Conservation (phyloP, 2,888 invertebrate species). For the Ptychoptera contaminata region DNA sequence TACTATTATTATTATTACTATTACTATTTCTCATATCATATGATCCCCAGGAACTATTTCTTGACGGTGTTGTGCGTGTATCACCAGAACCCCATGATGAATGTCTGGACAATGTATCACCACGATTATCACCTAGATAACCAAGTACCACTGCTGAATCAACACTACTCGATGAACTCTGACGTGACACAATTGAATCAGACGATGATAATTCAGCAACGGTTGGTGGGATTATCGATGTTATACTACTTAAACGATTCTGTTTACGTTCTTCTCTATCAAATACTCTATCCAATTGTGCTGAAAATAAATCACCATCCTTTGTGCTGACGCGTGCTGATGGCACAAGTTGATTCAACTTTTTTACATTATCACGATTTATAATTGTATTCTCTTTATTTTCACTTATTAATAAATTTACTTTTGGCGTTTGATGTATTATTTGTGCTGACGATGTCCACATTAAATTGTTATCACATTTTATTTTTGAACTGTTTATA, state of each 20-base stretch:
- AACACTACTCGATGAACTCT: slow-evolving; percentile 63
- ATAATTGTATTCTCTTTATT: slow-evolving; percentile 4
- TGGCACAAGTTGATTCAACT: slow-evolving; percentile 5
- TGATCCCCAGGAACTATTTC: slow-evolving; percentile 57
- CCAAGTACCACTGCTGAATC: slow-evolving; percentile 60
- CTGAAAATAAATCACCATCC: slow-evolving; percentile 49
- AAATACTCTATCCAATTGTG: slow-evolving; percentile 52
- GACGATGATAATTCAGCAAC: slow-evolving; percentile 11
- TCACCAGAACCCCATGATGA: slow-evolving; percentile 74
- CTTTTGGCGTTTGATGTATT: slow-evolving; percentile 25
- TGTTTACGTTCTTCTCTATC: slow-evolving; percentile 41
- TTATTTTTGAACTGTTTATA: background rate
- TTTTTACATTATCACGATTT: slow-evolving; percentile 5
- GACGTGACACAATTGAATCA: slow-evolving; percentile 34
- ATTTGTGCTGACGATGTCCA: slow-evolving; percentile 15
- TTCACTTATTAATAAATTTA: slow-evolving; percentile 9
- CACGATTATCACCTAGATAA: slow-evolving; percentile 30
- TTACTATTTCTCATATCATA: slow-evolving; percentile 39
- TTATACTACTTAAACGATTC: slow-evolving; percentile 12
- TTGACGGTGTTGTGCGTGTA: slow-evolving; percentile 42
- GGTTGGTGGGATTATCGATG: slow-evolving; percentile 7
- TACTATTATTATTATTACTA: slow-evolving; percentile 1
- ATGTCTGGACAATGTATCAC: slow-evolving; percentile 51
- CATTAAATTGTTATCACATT: slow-evolving; percentile 7
- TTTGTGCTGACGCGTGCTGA: slow-evolving; percentile 10